Percentiles rank a stretch among this genome's conserved stretches.
Evolutionary conservation across 2,888 invertebrate genomes (phyloP).

Genomic region (Pocota personata): DNA sequence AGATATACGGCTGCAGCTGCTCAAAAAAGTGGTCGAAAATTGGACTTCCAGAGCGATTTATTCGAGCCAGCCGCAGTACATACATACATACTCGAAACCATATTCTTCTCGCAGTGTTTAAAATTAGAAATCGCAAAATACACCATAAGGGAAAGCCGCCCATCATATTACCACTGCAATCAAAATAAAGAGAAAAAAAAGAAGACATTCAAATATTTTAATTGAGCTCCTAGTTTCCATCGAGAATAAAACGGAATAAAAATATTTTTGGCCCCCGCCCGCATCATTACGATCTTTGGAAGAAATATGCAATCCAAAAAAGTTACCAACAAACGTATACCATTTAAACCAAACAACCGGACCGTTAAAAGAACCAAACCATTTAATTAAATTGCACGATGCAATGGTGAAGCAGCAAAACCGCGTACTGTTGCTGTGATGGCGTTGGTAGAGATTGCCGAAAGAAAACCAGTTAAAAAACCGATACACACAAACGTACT

Average conservation of each 20-base stretch:
- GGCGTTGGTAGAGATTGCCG: conserved; percentile 18
- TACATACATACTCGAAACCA: too few relatives aligned
- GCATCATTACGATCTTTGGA: conserved; percentile 8
- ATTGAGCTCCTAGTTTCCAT: conserved; percentile 17
- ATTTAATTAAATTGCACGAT: conserved; percentile 62
- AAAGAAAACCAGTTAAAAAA: background rate
- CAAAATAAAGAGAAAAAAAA: background rate
- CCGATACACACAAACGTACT: background rate
- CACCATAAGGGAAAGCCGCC: too few relatives aligned
- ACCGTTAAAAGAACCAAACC: conserved; percentile 35
- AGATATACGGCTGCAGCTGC: too few relatives aligned
- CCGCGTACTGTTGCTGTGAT: conserved; percentile 44
- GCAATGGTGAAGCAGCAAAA: conserved; percentile 25
- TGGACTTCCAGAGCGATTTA: too few relatives aligned
- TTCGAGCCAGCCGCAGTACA: too few relatives aligned
- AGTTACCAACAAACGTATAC: conserved; percentile 43
- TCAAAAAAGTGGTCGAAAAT: too few relatives aligned
- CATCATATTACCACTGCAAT: too few relatives aligned
- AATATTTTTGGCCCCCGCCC: background rate
- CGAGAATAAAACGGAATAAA: conserved; percentile 25
- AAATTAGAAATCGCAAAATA: too few relatives aligned
- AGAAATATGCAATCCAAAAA: conserved; percentile 34
- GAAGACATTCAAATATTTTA: conserved; percentile 1
- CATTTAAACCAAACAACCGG: conserved; percentile 13
- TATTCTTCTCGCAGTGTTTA: too few relatives aligned